Base-by-base conservation (phyloP, 2,888 invertebrate genomes). In the Galeopsomyia nigrocyanea region DNA sequence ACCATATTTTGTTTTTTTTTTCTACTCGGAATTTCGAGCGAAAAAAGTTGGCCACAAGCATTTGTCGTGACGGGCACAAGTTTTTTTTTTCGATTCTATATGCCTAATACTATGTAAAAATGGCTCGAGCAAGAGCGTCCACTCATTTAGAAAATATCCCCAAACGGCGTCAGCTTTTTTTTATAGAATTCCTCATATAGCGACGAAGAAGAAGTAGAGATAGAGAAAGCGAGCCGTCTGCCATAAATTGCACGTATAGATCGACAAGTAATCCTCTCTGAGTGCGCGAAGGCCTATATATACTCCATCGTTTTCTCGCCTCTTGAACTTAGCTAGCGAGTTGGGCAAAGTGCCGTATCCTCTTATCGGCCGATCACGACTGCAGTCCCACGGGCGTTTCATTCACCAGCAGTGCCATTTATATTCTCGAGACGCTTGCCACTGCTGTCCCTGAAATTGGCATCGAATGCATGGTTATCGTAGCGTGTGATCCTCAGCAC, bases 191-290 rank as follows among this genome's bases (percentile, higher is more conserved):
- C 7, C 21, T 14, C 22, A 13, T 9, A 22, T 0, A 16, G 16
- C 6, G 31, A 55, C 7, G 13, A 19, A 14, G 22, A 2, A 31
- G 19, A 22, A 19, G 17, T 26, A 69, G 49, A 63, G 57, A 55
- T 56, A 39, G 13, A 39, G 39, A 39, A 39, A 39, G 10, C 7
- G 39, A 39, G 7, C 7, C 39, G 39, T 1, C 5, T 1, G 47
- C 56, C 66, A 66, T 67, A 67, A 72, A 72, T 63, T 53, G 46
- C 47, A 39, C 3, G 51, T 31, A 67, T 53, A 60, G 67, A 68
- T 68, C 68, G 68, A 47, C 63, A 68, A 49, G 72, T 72, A 68
- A 63, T 72, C 63, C 57, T 50, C 50, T 58, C 3, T 26, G 26
- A 26, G 26, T 26, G 39, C 39, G 39, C 39, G 39, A 39, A 39